Evolutionary conservation across 2,888 invertebrate species (phyloP).

Genomic region (Crioceris asparagi): DNA sequence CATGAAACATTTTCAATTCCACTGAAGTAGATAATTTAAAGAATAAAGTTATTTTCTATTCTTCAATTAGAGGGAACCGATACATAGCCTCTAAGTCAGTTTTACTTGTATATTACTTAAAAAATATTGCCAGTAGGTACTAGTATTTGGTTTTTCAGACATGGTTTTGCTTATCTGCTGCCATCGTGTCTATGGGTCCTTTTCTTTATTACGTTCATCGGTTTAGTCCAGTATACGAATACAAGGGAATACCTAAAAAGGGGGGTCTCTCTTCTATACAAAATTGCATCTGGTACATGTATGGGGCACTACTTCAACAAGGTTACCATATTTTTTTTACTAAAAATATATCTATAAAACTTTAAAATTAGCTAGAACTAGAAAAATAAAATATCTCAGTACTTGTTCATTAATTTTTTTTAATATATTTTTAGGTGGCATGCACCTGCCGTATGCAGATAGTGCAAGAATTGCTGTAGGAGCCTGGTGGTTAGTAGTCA

Average conservation of each 20-base stretch:
- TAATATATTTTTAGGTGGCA: constrained; percentile 54
- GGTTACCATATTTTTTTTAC: too few relatives aligned
- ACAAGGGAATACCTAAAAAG: constrained; percentile 43
- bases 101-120: too few relatives aligned
- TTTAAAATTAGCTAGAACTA: too few relatives aligned
- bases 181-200: constrained; percentile 68
- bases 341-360: background rate
- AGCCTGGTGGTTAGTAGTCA: constrained; percentile 86
- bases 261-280: constrained; percentile 52
- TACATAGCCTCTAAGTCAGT: too few relatives aligned
- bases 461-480: constrained; percentile 79
- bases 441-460: constrained; percentile 74
- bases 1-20: too few relatives aligned
- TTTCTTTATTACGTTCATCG: constrained; percentile 63
- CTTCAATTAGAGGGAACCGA: too few relatives aligned
- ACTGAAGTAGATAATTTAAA: too few relatives aligned
- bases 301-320: constrained; percentile 72
- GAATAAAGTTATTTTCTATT: too few relatives aligned
- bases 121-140: too few relatives aligned
- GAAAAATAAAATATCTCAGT: too few relatives aligned
- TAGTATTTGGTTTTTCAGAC: constrained; percentile 57
- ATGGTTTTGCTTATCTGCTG: constrained; percentile 68
- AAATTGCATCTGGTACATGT: constrained; percentile 80
- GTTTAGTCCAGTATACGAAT: constrained; percentile 60
- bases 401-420: constrained; percentile 1